Base-by-base conservation (phyloP, 2,797 vertebrate genomes). In the Leucoraja ocellata region DNA sequence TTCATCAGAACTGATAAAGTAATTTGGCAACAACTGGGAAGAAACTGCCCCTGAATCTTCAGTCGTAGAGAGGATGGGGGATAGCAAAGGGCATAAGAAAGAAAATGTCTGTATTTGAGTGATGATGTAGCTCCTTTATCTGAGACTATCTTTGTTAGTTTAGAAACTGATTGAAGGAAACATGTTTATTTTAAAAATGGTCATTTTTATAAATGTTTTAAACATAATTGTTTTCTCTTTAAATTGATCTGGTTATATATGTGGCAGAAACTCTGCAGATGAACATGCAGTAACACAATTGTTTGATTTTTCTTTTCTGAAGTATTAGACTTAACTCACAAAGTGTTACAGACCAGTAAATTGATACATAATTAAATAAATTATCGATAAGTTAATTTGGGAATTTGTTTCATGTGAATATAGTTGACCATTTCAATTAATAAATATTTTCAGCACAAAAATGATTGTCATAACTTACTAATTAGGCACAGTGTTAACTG, bases 391-490 rank as follows among this genome's bases (percentile, higher is more conserved):
- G 39, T 39, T 39, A 39, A 39, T 39, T 39, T 39, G 39, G 39
- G 39, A 39, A 39, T 39, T 39, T 39, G 96, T 98, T 97, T 97
- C 97, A 97, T 97, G 97, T 97, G 96, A 96, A 96, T 97, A 96
- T 96, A 97, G 96, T 97, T 97, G 96, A 96, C 96, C 96, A 96
- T 96, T 95, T 97, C 96, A 97, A 97, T 97, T 97, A 97, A 97
- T 97, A 97, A 97, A 97, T 96, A 96, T 97, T 95, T 96, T 96
- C 94, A 25, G 28, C 39, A 94, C 94, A 95, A 96, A 39, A 39
- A 39, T 39, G 39, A 39, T 39, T 39, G 39, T 39, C 39, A 39
- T 39, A 39, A 39, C 39, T 36, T 36, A 68, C 28, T 68, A 90
- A 88, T 65, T 36, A 68, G 83, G 54, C 5, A 88, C 10, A 88